Base-by-base conservation (phyloP, 2,888 invertebrate genomes). In the Cetonia aurata region DNA sequence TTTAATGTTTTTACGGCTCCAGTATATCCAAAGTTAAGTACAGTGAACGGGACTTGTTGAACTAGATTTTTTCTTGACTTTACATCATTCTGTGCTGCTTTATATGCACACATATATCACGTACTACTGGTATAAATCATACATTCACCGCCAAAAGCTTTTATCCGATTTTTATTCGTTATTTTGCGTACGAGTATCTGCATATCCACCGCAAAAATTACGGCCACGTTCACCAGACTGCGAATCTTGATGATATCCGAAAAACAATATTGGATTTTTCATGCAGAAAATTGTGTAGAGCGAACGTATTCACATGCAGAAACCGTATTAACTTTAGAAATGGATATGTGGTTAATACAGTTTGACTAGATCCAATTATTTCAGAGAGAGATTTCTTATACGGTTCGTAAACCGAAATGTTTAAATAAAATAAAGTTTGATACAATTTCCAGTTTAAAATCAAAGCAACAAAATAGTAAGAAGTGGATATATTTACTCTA, bases 221-320 rank as follows among this genome's bases (percentile, higher is more conserved):
- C 19, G 50, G 33, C 50, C 37, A 50, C 33, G 33, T 50, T 37
- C 62, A 50, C 52, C 62, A 65, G 50, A 50, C 37, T 65, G 33
- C 62, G 41, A 41, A 50, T 65, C 57, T 57, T 57, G 57, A 57
- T 60, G 48, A 60, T 60, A 60, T 65, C 50, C 15, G 50, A 50
- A 65, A 65, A 65, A 50, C 62, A 50, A 65, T 65, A 65, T 65
- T 65, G 62, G 50, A 65, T 65, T 65, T 65, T 65, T 37, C 50
- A 13, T 37, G 50, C 50, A 50, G 33, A 65, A 62, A 62, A 62
- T 65, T 50, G 17, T 50, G 33, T 48, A 12, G 52, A 52, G 42
- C 19, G 15, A 17, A 19, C 6, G 10, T 57, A 19, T 33, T 17
- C 33, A 9, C 33, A 33, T 33, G 33, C 33, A 60, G 46, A 46